Conservation (phyloP, 2,888 invertebrate genomes). For the Epirrhoe alternata region DNA sequence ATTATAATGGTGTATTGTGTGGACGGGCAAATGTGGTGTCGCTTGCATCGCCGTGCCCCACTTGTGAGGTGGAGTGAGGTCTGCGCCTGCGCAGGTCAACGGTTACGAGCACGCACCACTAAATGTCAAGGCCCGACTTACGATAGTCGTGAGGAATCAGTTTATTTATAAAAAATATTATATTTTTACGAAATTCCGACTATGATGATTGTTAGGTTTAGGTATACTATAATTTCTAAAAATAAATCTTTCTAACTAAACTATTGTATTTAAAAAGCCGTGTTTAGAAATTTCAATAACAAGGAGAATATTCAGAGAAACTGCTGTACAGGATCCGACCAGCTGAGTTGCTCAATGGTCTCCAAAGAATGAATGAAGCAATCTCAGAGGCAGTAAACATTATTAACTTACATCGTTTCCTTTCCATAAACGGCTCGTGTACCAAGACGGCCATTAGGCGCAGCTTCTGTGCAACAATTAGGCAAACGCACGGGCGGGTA, state of each 20-base stretch:
- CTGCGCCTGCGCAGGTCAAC: conserved; percentile 62
- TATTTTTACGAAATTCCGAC: conserved; percentile 51
- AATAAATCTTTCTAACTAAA: conserved; percentile 39
- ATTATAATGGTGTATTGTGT: conserved; percentile 75
- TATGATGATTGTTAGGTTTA: no score
- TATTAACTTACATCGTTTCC: conserved; percentile 75
- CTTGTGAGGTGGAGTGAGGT: conserved; percentile 62
- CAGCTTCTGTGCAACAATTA: conserved; percentile 82
- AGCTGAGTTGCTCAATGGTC: conserved; percentile 70
- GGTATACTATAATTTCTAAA: no score
- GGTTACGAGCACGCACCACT: conserved; percentile 62
- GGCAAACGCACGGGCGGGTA: conserved; percentile 61
- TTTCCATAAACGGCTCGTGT: conserved; percentile 72
- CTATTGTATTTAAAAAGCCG: no score
- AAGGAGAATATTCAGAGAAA: conserved; percentile 65
- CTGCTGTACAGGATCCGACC: conserved; percentile 60
- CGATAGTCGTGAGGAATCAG: conserved; percentile 46
- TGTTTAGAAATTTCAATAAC: conserved; percentile 58
- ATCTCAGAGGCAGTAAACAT: conserved; percentile 72
- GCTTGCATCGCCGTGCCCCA: conserved; percentile 52
- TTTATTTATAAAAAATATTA: conserved; percentile 33
- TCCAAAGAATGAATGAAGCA: conserved; percentile 79
- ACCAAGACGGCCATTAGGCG: conserved; percentile 65
- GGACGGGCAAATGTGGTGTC: conserved; percentile 64
- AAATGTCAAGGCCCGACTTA: conserved; percentile 71